Evolutionary conservation across 2,113 vertebrate genomes (phyloP), one percentile per base, ranked within the genome.

Genomic region (Halichoeres trimaculatus): DNA sequence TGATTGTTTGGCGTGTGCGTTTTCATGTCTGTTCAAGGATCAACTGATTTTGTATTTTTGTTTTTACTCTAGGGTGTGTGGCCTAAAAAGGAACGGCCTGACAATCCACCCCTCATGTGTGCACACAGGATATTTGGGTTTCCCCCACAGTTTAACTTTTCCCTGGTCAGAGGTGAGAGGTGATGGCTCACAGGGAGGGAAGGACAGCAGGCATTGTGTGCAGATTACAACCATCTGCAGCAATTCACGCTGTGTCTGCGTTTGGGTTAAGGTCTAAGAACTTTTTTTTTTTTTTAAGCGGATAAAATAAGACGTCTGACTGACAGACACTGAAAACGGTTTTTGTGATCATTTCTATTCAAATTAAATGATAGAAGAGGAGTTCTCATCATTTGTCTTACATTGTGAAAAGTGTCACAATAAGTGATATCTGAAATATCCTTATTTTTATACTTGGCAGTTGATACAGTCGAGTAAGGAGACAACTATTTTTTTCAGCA

Each of bases 161-260:
- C 83, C 64, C 78, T 82, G 76, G 81, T 89, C 88, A 88, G 88
- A 91, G 91, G 92, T 90, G 85, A 92, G 86, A 86, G 89, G 85
- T 89, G 86, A 88, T 63, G 79, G 53, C 88, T 91, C 88, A 76
- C 82, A 75, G 84, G 84, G 83, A 91, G 65, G 47, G 76, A 74
- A 82, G 88, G 86, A 91, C 86, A 85, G 82, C 67, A 86, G 74
- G 84, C 88, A 84, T 88, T 91, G 88, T 90, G 74, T 85, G 63
- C 78, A 76, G 90, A 94, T 93, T 91, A 83, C 65, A 93, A 91
- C 91, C 93, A 92, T 90, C 83, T 94, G 92, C 81, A 88, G 63
- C 22, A 72, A 43, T 24, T 60, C 53, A 61, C 73, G 47, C 38
- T 62, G n/a, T 41, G 78, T 57, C 68, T 70, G 75, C 56, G 60